Conservation (phyloP, 1,140 invertebrate genomes). For the Philaenus spumarius region DNA sequence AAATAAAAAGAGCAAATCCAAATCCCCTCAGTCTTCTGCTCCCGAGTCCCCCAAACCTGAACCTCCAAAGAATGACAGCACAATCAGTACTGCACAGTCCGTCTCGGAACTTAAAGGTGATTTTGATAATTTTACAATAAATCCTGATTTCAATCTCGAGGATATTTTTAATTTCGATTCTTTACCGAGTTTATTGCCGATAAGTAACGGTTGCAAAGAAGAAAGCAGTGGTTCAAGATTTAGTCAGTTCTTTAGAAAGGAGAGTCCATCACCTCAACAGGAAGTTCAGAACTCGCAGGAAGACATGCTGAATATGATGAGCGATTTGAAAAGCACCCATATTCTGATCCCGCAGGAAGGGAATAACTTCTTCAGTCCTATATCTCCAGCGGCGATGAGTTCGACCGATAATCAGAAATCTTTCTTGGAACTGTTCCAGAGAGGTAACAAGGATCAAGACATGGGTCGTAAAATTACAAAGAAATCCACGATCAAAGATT, state of each 20-base stretch:
- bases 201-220: conserved; percentile 45
- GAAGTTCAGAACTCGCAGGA: neutral
- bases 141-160: conserved; percentile 55
- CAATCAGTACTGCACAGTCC: too few relatives aligned
- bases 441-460: conserved; percentile 40
- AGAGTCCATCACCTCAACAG: conserved; percentile 40
- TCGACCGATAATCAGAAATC: conserved; percentile 30
- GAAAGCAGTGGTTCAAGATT: conserved; percentile 49
- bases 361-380: conserved; percentile 54
- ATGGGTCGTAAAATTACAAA: conserved; percentile 39
- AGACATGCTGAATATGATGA: conserved; percentile 33
- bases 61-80: too few relatives aligned
- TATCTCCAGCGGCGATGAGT: conserved; percentile 50
- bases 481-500: conserved; percentile 41
- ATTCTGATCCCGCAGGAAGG: conserved; percentile 45
- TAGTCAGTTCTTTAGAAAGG: conserved; percentile 56
- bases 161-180: conserved; percentile 35
- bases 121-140: too few relatives aligned
- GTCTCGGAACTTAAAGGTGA: too few relatives aligned
- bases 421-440: conserved; percentile 49
- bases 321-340: conserved; percentile 42
- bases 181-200: conserved; percentile 39
- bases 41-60: too few relatives aligned
- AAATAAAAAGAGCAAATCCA: too few relatives aligned
- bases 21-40: too few relatives aligned